phyloP scores from a whole-genome alignment of 2,113 vertebrate species.

The Ornithorhynchus anatinus region DNA sequence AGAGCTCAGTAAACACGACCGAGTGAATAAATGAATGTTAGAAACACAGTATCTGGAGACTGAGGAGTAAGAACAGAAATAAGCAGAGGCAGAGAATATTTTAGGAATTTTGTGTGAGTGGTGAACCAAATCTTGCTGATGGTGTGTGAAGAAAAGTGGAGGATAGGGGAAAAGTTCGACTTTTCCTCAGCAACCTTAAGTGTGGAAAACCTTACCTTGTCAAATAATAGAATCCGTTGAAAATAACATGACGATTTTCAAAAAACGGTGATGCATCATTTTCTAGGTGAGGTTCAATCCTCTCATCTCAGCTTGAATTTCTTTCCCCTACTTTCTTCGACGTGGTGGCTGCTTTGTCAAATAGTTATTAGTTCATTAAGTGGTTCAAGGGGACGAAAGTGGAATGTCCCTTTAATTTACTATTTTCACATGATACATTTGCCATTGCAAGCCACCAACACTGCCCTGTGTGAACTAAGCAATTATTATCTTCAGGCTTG shows the following conservation, averaged over 20 bases:
- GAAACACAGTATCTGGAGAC: too few species aligned
- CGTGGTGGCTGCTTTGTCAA: background rate
- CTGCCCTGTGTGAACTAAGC: slow-evolving; percentile 33
- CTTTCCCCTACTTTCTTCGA: rapidly evolving
- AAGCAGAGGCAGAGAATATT: too few species aligned
- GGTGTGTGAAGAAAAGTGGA: too few species aligned
- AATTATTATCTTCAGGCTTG: slow-evolving; percentile 51
- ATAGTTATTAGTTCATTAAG: slow-evolving; percentile 8
- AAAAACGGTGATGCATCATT: background rate
- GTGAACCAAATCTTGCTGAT: too few species aligned
- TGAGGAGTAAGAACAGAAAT: too few species aligned
- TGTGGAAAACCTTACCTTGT: slow-evolving; percentile 24
- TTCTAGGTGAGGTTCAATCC: rapidly evolving
- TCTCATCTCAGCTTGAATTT: background rate
- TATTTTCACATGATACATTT: slow-evolving; percentile 20
- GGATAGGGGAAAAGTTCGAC: too few species aligned
- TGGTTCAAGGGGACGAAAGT: background rate
- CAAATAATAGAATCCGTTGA: slow-evolving; percentile 2
- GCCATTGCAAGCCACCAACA: slow-evolving; percentile 16
- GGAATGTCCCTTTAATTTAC: slow-evolving; percentile 12
- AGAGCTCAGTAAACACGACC: too few species aligned
- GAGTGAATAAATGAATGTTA: too few species aligned
- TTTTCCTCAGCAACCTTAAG: background rate
- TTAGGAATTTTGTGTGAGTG: too few species aligned
- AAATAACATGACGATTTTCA: background rate